Percentiles rank a stretch among this genome's conserved stretches.
Evolutionary conservation across 2,113 vertebrate species (phyloP).

Genomic region (Peromyscus leucopus): DNA sequence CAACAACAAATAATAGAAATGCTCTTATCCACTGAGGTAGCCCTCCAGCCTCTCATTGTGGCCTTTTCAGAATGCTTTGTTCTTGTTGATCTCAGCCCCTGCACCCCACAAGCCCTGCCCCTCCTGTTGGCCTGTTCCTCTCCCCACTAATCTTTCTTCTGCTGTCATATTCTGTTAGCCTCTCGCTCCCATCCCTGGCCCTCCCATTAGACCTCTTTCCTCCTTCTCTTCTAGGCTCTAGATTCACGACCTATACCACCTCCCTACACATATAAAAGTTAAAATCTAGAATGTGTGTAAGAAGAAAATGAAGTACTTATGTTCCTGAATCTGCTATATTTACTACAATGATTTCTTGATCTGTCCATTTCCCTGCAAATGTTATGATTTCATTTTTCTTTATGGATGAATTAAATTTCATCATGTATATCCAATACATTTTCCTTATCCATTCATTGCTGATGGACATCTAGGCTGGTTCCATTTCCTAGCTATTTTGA

Average conservation of each 20-base stretch:
- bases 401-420: background rate
- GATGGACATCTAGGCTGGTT: background rate
- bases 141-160: background rate
- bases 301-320: background rate
- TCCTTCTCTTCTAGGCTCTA: background rate
- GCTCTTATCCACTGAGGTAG: background rate
- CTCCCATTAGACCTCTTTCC: background rate
- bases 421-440: background rate
- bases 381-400: background rate
- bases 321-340: background rate
- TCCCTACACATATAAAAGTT: background rate
- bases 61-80: background rate
- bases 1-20: background rate
- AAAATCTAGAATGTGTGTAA: background rate
- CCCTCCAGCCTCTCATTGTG: background rate
- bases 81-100: background rate
- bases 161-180: background rate
- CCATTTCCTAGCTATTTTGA: background rate
- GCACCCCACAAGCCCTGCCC: background rate
- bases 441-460: background rate
- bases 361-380: background rate
- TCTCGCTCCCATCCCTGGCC: background rate
- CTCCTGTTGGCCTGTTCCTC: background rate
- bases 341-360: background rate
- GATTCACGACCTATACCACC: background rate